Percentiles rank a stretch among this genome's conserved stretches.
These are phyloP conservation scores for Gymnoscopelus braueri DNA, from an alignment of 2,797 vertebrate genomes.

Conservation along the genomic window DNA sequence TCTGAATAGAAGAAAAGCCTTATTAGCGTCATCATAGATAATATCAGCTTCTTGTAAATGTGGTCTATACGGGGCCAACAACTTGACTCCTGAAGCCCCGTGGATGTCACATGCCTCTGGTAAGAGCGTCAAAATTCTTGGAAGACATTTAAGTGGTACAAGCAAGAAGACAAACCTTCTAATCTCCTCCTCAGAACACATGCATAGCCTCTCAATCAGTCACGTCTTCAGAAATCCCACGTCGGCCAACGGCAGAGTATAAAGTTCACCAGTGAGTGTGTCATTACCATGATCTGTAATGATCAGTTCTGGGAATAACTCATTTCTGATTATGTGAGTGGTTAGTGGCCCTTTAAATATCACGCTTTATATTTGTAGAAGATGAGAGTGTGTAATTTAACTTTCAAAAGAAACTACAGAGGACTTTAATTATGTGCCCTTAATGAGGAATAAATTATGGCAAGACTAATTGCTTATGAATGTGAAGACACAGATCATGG, in stretches of 20 bases:
- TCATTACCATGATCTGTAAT: constrained; percentile 80
- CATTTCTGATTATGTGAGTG: constrained; percentile 73
- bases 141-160: constrained; percentile 48
- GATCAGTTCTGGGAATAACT: constrained; percentile 80
- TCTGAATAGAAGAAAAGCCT: constrained; percentile 11
- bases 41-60: constrained; percentile 17
- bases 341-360: constrained; percentile 83
- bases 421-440: constrained; percentile 81
- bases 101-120: constrained; percentile 37
- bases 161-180: constrained; percentile 48
- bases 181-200: constrained; percentile 71
- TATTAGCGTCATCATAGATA: not conserved
- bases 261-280: constrained; percentile 75
- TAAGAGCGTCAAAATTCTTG: constrained; percentile 45
- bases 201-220: constrained; percentile 67
- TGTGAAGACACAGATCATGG: constrained; percentile 81
- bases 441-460: constrained; percentile 84
- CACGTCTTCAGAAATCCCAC: constrained; percentile 56
- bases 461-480: constrained; percentile 83
- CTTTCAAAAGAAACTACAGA: constrained; percentile 81
- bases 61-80: not conserved
- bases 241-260: constrained; percentile 53
- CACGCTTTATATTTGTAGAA: constrained; percentile 77
- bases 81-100: constrained; percentile 24
- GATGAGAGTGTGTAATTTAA: constrained; percentile 80